A percentile compares a stretch with the other conserved stretches of the same genome.
These are phyloP conservation scores for Sphaerophoria rueppellii DNA, from an alignment of 2,888 invertebrate species.

Conservation along the genomic window DNA sequence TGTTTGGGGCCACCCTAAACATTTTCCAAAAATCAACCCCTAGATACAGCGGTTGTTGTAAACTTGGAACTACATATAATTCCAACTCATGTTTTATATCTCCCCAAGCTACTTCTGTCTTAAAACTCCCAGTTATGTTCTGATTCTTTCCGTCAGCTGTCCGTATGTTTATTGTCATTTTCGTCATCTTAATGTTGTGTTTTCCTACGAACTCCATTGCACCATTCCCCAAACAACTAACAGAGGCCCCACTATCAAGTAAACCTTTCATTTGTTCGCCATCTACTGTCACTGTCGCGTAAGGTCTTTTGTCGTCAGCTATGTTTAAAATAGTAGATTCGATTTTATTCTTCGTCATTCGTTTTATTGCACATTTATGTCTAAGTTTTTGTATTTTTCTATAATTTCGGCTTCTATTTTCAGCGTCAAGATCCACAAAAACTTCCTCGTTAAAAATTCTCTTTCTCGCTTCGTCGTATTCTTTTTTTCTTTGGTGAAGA, in stretches of 20 bases:
- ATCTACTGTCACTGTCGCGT: background rate
- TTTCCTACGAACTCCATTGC: background rate
- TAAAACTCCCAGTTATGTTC: too few species aligned
- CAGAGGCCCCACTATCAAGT: background rate
- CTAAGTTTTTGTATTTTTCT: background rate
- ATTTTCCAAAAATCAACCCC: slow-evolving; percentile 10
- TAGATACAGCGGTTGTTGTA: slow-evolving; percentile 6
- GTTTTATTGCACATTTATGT: background rate
- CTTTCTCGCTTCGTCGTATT: background rate
- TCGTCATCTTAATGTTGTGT: background rate
- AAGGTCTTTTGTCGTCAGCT: background rate
- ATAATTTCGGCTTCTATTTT: background rate
- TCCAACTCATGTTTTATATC: background rate
- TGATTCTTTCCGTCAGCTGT: too few species aligned
- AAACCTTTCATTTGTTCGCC: background rate
- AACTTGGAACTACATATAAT: slow-evolving; percentile 5
- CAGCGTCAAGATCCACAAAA: too few species aligned
- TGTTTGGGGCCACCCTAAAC: background rate
- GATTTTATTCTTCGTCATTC: background rate
- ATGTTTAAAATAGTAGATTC: background rate
- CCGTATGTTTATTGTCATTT: too few species aligned
- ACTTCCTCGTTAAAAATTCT: background rate
- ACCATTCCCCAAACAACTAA: background rate
- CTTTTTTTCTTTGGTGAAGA: background rate
- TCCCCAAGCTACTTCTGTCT: too few species aligned